Base-by-base conservation (phyloP, 2,113 vertebrate genomes). In the Sclerurus mexicanus region DNA sequence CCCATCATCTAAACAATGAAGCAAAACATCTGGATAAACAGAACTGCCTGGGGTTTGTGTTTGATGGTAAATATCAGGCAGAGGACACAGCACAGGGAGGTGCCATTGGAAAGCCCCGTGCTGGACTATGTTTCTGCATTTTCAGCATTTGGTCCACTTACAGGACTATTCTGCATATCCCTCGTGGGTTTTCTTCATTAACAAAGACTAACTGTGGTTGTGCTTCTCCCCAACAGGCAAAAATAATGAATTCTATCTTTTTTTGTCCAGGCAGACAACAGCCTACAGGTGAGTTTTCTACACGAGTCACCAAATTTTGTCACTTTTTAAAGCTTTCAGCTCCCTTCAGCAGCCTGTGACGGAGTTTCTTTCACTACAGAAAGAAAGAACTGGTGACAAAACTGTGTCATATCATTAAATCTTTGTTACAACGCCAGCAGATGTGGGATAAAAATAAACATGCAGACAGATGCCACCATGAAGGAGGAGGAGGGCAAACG, bases 401-500 rank as follows among this genome's bases (percentile, higher is more conserved):
- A 94, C 77, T 56, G 39, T 92, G 79, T 90, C 88, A 49, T 67
- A 85, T 82, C 93, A 94, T 95, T 94, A 94, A 93, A 97, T 95
- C 92, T 95, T 95, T 87, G 85, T 93, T 97, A 94, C 4, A 11
- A 88, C 1, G 60, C 90, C 93, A 93, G 85, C 93, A 97, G 95
- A 97, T 94, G 95, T 4, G 68, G 86, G 95, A 92, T 55, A 96
- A 96, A 97, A 97, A 96, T 95, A 97, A 96, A 93, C 73, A 71
- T 3, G 56, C 72, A 96, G 76, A 71, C 95, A 93, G 83, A 96
- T 93, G 93, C 79, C 25, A 89, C 79, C 56, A 5, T 1, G 80
- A 15, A 76, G 47, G 15, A 85, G 56, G 3, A 96, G 73, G 33
- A 89, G 9, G 42, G 80, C 35, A 71, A 93, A 67, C 0, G 0